Base-by-base conservation (phyloP, 2,797 vertebrate species). In the Micrastur ruficollis region DNA sequence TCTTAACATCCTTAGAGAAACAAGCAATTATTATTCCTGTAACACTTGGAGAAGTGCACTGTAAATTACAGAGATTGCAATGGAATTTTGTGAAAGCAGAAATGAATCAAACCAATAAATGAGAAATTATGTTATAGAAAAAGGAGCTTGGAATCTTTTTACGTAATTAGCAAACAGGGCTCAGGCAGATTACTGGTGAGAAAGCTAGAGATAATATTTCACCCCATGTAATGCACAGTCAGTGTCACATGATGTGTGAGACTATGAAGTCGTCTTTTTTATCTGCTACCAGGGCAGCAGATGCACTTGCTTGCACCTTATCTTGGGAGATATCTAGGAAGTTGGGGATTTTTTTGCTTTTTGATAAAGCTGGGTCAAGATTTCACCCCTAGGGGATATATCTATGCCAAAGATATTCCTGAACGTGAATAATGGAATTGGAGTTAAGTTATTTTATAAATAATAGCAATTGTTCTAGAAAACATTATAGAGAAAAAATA, bases 181-280 rank as follows among this genome's bases (percentile, higher is more conserved):
- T 72, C 38, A 78, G 12, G 55, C 21, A 90, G 18, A n/a, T 61
- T 68, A 26, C 17, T 29, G 6, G 20, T 55, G 9, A 68, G 61
- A 83, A 86, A 56, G 8, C 2, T 42, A 32, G 74, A 71, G 55
- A 21, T 8, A 38, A 21, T 31, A 1, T 81, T 83, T 61, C 14
- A 25, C 5, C 6, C 8, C 16, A 27, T 13, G 15, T 38, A 66
- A 49, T 5, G 9, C 18, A 23, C 16, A 21, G 4, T 55, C 25
- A 38, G 16, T 21, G 29, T 83, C 12, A 6, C 32, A 21, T 1
- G 0, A 11, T 34, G 15, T 32, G 13, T 0, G 1, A 2, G 6
- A 2, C 9, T n/a, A 3, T 61, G 16, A 13, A 68, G 10, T 17
- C 14, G 61, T 42, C 13, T 73, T 18, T 61, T 38, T 25, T 53